phyloP scores from a whole-genome alignment of 2,888 invertebrate species.

The Brachyopa scutellaris region DNA sequence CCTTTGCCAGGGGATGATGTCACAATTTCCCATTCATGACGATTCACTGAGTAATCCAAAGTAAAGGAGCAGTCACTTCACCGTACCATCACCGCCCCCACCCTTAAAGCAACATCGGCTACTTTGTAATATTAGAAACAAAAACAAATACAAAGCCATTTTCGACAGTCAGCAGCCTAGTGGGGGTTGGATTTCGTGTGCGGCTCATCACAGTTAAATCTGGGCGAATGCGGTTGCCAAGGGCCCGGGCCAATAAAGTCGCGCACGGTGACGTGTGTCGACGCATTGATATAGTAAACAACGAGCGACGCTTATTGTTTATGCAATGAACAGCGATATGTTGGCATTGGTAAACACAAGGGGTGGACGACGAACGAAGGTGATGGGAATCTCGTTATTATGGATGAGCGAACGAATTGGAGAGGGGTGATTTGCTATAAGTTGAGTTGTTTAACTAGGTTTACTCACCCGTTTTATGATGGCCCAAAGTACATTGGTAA shows the following conservation, averaged over 20 bases:
- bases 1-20: constrained; percentile 27
- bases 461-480: constrained; percentile 72
- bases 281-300: constrained; percentile 70
- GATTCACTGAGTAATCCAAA: constrained; percentile 50
- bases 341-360: constrained; percentile 32
- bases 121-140: constrained; percentile 70
- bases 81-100: constrained; percentile 12
- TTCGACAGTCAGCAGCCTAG: constrained; percentile 18
- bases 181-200: constrained; percentile 29
- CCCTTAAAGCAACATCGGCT: constrained; percentile 13
- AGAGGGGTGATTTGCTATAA: constrained; percentile 58
- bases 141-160: constrained; percentile 67
- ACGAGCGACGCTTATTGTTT: constrained; percentile 60
- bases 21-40: constrained; percentile 57
- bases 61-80: constrained; percentile 63
- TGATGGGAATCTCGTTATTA: constrained; percentile 61
- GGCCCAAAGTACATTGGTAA: constrained; percentile 52
- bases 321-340: constrained; percentile 62
- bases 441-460: constrained; percentile 71
- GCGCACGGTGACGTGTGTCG: constrained; percentile 56
- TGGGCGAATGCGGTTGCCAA: constrained; percentile 45
- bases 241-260: constrained; percentile 57
- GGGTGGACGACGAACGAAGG: constrained; percentile 29
- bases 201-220: constrained; percentile 37
- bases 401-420: constrained; percentile 45